phyloP scores from a whole-genome alignment of 2,797 vertebrate species.

The Heliangelus exortis region DNA sequence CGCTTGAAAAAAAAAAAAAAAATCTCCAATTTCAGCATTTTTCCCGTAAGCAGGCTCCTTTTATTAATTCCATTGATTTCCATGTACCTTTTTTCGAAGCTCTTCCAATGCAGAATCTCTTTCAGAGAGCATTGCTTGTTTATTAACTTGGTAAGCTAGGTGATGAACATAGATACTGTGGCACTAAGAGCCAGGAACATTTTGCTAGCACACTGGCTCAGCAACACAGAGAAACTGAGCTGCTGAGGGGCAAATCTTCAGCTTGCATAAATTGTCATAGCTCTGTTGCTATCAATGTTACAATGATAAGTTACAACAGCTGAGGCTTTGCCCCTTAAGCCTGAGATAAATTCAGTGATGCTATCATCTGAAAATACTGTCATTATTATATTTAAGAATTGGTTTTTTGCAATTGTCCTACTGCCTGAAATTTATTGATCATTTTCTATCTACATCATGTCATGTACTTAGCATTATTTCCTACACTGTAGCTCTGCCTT shows the following conservation, averaged over 20 bases:
- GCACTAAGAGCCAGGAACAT: neutral
- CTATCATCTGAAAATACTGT: neutral
- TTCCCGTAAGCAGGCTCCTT: neutral
- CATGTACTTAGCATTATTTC: neutral
- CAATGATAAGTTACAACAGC: neutral
- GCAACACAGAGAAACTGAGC: neutral
- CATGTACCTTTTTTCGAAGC: neutral
- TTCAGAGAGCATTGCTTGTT: neutral
- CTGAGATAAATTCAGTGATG: neutral
- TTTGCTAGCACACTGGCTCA: neutral
- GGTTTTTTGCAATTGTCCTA: neutral
- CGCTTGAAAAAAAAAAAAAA: neutral
- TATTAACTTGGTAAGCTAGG: neutral
- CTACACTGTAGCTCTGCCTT: neutral
- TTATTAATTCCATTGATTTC: constrained; percentile 58
- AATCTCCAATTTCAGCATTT: neutral
- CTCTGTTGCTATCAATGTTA: neutral
- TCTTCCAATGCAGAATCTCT: neutral
- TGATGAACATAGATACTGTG: neutral
- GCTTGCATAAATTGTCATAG: neutral
- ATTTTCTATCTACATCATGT: neutral
- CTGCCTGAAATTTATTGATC: neutral
- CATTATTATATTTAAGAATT: neutral
- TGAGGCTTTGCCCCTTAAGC: neutral
- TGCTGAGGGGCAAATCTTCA: neutral